Evolutionary conservation across 2,888 invertebrate genomes (phyloP), one percentile per base, ranked within the genome.

Genomic region (Eucera pruinosa): DNA sequence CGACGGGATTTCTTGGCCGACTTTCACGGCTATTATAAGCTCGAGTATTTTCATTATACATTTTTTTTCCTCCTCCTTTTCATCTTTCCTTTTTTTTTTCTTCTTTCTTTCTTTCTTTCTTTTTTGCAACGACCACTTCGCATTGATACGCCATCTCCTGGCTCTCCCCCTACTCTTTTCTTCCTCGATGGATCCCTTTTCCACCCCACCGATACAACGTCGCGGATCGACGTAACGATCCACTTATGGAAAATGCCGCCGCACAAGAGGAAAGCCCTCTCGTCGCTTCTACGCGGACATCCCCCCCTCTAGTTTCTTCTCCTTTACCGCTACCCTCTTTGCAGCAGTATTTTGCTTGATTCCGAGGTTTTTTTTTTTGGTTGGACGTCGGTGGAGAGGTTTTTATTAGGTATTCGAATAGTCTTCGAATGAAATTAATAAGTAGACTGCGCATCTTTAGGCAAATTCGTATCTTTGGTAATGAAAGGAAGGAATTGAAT

Each of bases 191-290:
- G 64, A 64, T 47, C 64, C 52, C 57, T 61, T 23, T 66, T 64
- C 66, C 52, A 7, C 60, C 68, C 54, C 54, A 23, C 62, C 80
- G 69, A 83, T 82, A 65, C 75, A 75, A 41, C 79, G 72, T 66
- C 70, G 77, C 60, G 85, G 83, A 76, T 82, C 82, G 80, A 67
- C 83, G 79, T 86, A 86, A 86, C 86, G 85, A 86, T 86, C 86
- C 85, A 84, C 86, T 86, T 84, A 80, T 77, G 82, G 86, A 86
- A 85, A 86, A 86, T 83, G 81, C 85, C 75, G 73, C 69, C 79
- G 70, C 75, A 80, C 83, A 82, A 78, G 83, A 82, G 83, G 80
- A 83, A 86, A 84, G 78, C 80, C n/a, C 85, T 82, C 86, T 87
- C 80, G 85, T 74, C 80, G 82, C 75, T 81, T 74, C 70, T 76